Evolutionary conservation across 2,888 invertebrate species (phyloP), one percentile per base, ranked within the genome.

Genomic region (Thecophora atra): DNA sequence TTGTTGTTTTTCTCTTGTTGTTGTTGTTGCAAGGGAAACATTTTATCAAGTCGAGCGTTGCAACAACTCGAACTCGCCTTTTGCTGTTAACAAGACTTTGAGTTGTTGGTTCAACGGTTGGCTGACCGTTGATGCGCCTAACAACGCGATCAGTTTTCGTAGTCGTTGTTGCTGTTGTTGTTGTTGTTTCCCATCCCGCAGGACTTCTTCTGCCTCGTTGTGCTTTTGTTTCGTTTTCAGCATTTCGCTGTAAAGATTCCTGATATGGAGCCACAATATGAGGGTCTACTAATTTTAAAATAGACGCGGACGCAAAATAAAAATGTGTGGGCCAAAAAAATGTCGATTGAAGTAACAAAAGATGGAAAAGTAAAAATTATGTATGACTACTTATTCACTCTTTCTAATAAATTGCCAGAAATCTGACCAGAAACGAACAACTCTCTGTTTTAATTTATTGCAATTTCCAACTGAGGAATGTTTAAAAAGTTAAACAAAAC

Each of bases 61-160:
- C 66, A 30, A 52, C 17, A 65, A 66, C 52, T 30, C n/a, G 30
- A 47, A 44, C 24, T 64, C 64, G 64, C 21, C 54, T 54, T 67
- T 42, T 56, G 44, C 67, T 70, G 62, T 62, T 70, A 70, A 70
- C 70, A 62, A 70, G 51, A 70, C 60, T 58, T 62, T 70, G 51
- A 62, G 51, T 70, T 60, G 70, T 68, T 58, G 28, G 58, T 56
- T 30, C 56, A 42, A 21, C 47, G 67, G 26, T 52, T 56, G 11
- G 54, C 67, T 37, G 37, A 54, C 54, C 21, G 19, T 56, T 21
- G 66, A 28, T 54, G 30, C 67, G 28, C 58, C 28, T 58, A 17
- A 15, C 24, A 58, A 17, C 26, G 15, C 28, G 15, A 24, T 24
- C 58, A 28, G 28, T 30, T n/a, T n/a, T n/a, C n/a, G n/a, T n/a